Evolutionary conservation across 2,888 invertebrate genomes (phyloP).

Genomic region (Xylocampa areola): DNA sequence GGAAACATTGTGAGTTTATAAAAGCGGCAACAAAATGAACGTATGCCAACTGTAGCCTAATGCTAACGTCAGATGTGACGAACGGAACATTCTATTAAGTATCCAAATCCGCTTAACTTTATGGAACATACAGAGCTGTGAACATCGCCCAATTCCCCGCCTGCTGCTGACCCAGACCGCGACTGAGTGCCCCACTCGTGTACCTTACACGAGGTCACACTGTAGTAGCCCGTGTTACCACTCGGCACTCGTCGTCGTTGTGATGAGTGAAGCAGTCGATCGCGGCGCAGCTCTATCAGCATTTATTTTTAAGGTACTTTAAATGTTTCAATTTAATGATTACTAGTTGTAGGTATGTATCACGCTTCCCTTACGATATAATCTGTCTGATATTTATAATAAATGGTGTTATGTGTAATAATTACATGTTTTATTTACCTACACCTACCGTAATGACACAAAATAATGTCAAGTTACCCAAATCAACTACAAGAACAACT

Average conservation of each 20-base stretch:
- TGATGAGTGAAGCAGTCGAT: neutral
- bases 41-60: neutral
- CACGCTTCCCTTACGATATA: constrained; percentile 40
- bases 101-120: too few relatives aligned
- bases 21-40: neutral
- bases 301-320: constrained; percentile 23
- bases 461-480: too few relatives aligned
- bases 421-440: constrained; percentile 22
- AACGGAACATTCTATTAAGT: too few relatives aligned
- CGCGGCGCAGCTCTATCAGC: constrained; percentile 4
- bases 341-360: constrained; percentile 38
- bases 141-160: constrained; percentile 8
- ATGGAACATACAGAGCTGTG: too few relatives aligned
- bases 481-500: too few relatives aligned
- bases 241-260: neutral
- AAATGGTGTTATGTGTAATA: constrained; percentile 67
- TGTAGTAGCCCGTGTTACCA: neutral
- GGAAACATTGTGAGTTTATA: constrained; percentile 2
- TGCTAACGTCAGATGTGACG: neutral
- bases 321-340: constrained; percentile 33
- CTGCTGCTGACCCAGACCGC: neutral
- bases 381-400: constrained; percentile 57
- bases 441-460: neutral
- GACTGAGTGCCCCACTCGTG: too few relatives aligned
- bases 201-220: neutral